Evolutionary conservation across 2,888 invertebrate genomes (phyloP), one percentile per base, ranked within the genome.

Genomic region (Oxycera nigricornis): DNA sequence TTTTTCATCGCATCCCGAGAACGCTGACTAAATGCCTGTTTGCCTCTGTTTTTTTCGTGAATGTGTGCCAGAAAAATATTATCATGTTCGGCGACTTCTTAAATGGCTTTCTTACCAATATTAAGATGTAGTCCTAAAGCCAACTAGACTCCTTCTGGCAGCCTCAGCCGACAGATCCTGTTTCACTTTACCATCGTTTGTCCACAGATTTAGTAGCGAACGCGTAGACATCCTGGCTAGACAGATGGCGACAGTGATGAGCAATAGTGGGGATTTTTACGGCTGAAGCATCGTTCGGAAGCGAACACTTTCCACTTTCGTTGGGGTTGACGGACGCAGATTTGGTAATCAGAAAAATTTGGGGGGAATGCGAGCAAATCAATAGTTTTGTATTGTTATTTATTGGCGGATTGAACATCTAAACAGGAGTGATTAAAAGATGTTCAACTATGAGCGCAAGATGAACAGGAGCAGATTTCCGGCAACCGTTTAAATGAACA

Each of bases 211-310:
- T 28, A 28, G 20, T 11, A 2, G 52, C 30, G 55, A 70, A 9
- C 22, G 20, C 4, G 62, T 30, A 74, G 74, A 76, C 74, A 61
- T 72, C 39, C 9, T 68, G 74, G 67, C 74, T 74, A 74, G 76
- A 74, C 76, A 73, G 28, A 31, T 28, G 74, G 76, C 76, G 76
- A 46, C 76, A 67, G 46, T 46, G 61, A 75, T 39, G 67, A 68
- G 50, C 11, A 46, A 50, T 28, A 50, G 26, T 67, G 14, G 39
- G 22, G 39, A 31, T 31, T 70, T 70, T 30, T 28, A 2, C 17
- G 2, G 22, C 6, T 55, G n/a, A 14, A 30, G 14, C 26, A 31
- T 52, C 22, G 9, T 70, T 52, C 52, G 31, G 52, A 70, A 55
- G 3, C n/a, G n/a, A n/a, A n/a, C n/a, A n/a, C n/a, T n/a, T n/a